phyloP scores from a whole-genome alignment of 2,113 vertebrate genomes.

The Rhabdornis inornatus region DNA sequence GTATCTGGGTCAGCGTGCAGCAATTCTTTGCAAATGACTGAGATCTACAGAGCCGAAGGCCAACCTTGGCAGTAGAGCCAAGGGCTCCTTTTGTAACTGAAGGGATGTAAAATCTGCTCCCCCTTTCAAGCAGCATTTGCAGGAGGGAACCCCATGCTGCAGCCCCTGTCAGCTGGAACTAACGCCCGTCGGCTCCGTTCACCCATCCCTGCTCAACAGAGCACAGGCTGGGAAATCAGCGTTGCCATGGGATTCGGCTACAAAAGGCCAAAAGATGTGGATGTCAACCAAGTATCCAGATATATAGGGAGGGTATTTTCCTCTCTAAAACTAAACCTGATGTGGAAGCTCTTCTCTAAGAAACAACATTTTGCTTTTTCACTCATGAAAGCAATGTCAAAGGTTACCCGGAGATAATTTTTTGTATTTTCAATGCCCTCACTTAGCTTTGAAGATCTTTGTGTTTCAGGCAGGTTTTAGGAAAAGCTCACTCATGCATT shows the following conservation, averaged over 20 bases:
- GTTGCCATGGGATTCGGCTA: neutral
- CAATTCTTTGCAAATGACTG: constrained; percentile 6
- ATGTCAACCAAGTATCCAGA: neutral
- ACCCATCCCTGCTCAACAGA: neutral
- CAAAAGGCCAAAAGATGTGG: constrained; percentile 4
- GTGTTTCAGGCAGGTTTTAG: neutral
- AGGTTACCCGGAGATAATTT: neutral
- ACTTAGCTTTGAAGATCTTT: neutral
- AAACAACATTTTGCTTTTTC: neutral
- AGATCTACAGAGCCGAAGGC: neutral
- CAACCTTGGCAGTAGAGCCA: neutral
- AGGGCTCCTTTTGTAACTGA: neutral
- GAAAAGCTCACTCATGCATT: neutral
- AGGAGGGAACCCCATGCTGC: neutral
- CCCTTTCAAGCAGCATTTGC: neutral
- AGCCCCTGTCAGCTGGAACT: neutral
- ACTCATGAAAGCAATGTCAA: rapidly evolving
- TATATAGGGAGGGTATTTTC: neutral
- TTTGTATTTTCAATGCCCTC: neutral
- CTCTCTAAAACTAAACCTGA: neutral
- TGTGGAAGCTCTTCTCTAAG: neutral
- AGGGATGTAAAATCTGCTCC: neutral
- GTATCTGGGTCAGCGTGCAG: constrained; percentile 36
- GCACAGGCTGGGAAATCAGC: neutral
- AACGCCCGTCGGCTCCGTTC: neutral